These are phyloP conservation scores for Australoheros facetus DNA, from an alignment of 2,797 vertebrate species.

Conservation along the genomic window DNA sequence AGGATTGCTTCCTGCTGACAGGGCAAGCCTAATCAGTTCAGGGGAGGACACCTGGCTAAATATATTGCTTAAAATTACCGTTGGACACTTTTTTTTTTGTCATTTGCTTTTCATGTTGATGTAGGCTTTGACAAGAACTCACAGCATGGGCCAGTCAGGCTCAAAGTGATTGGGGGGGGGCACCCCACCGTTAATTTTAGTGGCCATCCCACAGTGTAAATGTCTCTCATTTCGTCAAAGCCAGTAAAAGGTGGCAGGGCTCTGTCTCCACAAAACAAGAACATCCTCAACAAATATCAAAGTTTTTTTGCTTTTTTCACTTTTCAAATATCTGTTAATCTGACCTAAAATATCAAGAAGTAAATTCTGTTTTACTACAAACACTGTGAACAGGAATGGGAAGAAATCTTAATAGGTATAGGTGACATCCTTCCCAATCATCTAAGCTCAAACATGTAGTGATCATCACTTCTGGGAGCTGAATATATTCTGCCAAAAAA, in stretches of 20 bases:
- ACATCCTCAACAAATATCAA: neutral
- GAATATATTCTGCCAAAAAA: constrained; percentile 46
- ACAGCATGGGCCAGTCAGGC: neutral
- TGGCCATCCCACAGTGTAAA: neutral
- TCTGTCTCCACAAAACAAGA: neutral
- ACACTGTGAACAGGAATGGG: neutral
- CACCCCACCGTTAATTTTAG: neutral
- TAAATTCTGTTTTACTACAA: neutral
- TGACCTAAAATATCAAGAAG: neutral
- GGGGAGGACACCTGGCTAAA: constrained; percentile 5
- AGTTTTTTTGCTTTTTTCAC: neutral
- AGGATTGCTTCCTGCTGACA: constrained; percentile 20
- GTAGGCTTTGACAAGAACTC: neutral
- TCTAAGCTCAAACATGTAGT: constrained; percentile 1
- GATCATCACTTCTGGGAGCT: constrained; percentile 21
- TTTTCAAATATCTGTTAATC: neutral
- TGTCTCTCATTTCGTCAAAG: neutral
- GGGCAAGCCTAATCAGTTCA: constrained; percentile 8
- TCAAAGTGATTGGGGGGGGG: neutral
- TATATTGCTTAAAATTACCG: constrained; percentile 13
- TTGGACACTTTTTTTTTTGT: neutral
- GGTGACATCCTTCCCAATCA: constrained; percentile 12
- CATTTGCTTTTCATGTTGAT: neutral
- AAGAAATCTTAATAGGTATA: neutral
- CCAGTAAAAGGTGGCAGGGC: neutral